These are phyloP conservation scores for Caracal caracal DNA, from an alignment of 2,113 vertebrate genomes.

Conservation along the genomic window DNA sequence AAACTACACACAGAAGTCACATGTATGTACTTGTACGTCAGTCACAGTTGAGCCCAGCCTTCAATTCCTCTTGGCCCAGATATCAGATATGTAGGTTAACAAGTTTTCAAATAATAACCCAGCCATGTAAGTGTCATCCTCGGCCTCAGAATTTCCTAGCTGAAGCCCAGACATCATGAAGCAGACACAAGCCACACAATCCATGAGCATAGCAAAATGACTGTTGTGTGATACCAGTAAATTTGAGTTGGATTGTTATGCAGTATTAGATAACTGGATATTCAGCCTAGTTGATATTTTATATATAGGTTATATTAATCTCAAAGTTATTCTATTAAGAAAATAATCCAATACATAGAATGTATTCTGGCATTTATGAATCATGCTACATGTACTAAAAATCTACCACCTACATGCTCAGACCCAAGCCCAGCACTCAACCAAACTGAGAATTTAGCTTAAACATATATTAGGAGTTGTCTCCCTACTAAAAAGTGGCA, in stretches of 20 bases:
- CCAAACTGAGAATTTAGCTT: background rate
- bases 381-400: background rate
- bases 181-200: background rate
- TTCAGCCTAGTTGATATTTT: background rate
- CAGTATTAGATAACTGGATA: background rate
- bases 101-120: background rate
- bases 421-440: background rate
- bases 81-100: background rate
- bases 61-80: background rate
- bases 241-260: background rate
- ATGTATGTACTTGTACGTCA: rapidly evolving
- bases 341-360: background rate
- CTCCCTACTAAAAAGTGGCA: background rate
- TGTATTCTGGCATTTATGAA: background rate
- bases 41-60: background rate
- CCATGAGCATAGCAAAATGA: background rate
- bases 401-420: background rate
- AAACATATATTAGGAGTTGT: background rate
- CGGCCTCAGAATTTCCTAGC: background rate
- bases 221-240: background rate
- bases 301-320: background rate
- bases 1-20: background rate
- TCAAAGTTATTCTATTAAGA: background rate
- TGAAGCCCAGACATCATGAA: background rate
- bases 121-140: background rate